These are phyloP conservation scores for Drosophila mimetica DNA, from an alignment of 2,888 invertebrate species.

Conservation along the genomic window DNA sequence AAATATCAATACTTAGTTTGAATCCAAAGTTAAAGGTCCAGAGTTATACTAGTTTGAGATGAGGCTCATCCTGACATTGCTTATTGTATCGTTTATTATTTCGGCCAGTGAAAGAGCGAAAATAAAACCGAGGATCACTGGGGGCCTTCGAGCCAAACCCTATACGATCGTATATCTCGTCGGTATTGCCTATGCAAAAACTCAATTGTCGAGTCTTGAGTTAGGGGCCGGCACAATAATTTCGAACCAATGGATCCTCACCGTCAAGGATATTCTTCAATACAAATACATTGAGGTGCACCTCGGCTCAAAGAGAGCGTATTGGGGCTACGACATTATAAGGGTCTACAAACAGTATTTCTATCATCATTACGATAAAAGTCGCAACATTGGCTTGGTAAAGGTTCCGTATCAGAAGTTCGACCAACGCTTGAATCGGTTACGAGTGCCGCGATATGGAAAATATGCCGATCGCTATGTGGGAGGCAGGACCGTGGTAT, in stretches of 20 bases:
- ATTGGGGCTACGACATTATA: not conserved
- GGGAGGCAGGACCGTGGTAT: not conserved
- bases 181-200: not conserved
- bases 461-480: not conserved
- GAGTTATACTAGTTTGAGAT: not conserved
- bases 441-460: not conserved
- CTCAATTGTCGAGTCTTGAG: not conserved
- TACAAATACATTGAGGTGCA: not conserved
- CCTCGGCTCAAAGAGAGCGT: not conserved
- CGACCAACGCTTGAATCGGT: not conserved
- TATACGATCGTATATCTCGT: not conserved
- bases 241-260: constrained; percentile 3
- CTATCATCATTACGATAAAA: not conserved
- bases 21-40: not conserved
- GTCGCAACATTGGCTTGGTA: not conserved
- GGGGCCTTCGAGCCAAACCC: not conserved
- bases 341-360: not conserved
- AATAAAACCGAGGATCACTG: not conserved
- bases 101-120: too few relatives aligned
- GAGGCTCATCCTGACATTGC: not conserved
- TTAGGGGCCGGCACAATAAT: not conserved
- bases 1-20: not conserved
- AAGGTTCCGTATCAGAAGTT: not conserved
- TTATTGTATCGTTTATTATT: not conserved
- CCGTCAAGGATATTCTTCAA: not conserved